Evolutionary conservation across 2,113 vertebrate genomes (phyloP).

Genomic region (Myiagra hebetior): DNA sequence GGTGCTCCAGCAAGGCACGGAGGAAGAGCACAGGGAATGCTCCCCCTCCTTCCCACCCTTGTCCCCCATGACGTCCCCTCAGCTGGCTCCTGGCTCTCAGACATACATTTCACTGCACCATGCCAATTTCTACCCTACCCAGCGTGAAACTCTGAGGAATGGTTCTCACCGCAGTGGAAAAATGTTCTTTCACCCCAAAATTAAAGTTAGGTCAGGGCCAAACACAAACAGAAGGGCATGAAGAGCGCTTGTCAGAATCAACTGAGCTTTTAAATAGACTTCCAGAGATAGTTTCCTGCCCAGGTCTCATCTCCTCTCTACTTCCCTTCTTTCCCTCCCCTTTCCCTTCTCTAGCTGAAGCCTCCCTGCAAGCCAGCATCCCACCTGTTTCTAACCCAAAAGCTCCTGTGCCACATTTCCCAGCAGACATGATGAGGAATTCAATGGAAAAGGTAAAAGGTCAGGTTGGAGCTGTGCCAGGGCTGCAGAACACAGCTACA

Average conservation of each 20-base stretch:
- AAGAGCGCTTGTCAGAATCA: neutral
- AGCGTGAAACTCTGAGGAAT: neutral
- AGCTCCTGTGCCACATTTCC: neutral
- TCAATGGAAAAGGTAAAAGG: neutral
- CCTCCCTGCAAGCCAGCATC: neutral
- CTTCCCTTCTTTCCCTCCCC: neutral
- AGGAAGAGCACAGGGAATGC: neutral
- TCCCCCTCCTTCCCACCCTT: neutral
- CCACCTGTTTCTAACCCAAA: constrained; percentile 31
- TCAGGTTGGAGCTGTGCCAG: neutral
- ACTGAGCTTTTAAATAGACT: neutral
- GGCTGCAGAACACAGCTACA: neutral
- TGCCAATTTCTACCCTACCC: neutral
- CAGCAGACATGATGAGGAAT: neutral
- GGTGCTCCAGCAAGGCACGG: neutral
- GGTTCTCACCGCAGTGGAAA: neutral
- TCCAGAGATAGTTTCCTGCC: constrained; percentile 1
- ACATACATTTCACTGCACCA: neutral
- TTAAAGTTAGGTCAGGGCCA: neutral
- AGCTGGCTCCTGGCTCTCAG: neutral
- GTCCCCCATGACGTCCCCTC: neutral
- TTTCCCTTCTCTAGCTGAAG: neutral
- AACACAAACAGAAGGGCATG: neutral
- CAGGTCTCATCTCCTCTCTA: neutral
- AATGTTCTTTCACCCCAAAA: neutral